Percentiles rank a stretch among this genome's conserved stretches.
These are phyloP conservation scores for Spheniscus mendiculus DNA, from an alignment of 2,113 vertebrate species.

Conservation along the genomic window DNA sequence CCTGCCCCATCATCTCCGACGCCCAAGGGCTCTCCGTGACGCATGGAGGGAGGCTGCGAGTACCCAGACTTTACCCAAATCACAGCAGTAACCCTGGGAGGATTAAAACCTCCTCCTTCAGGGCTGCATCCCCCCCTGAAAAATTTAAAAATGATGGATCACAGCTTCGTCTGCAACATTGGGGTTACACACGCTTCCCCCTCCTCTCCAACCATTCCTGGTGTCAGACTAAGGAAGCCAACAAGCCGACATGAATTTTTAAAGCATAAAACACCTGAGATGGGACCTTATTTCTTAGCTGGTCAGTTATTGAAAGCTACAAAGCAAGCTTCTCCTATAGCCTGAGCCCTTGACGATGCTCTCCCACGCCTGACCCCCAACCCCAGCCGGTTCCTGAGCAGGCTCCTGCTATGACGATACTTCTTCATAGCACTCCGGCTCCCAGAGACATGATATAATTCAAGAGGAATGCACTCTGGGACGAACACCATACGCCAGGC, in stretches of 20 bases:
- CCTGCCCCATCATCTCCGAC: background rate
- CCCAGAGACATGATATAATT: constrained; percentile 9
- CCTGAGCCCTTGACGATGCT: background rate
- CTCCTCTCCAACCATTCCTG: background rate
- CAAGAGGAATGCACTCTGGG: background rate
- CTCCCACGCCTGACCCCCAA: background rate
- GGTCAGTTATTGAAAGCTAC: background rate
- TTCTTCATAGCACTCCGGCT: background rate
- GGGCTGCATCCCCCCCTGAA: background rate
- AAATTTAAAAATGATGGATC: background rate
- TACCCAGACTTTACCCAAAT: background rate
- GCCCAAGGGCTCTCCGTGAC: background rate
- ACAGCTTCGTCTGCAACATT: fast-evolving
- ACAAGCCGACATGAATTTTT: background rate
- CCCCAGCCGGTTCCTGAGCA: background rate
- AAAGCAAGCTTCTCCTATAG: background rate
- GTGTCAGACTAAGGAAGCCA: background rate
- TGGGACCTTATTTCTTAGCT: background rate
- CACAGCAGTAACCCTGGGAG: background rate
- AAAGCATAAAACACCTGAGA: background rate
- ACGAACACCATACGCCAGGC: background rate
- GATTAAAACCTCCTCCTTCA: background rate
- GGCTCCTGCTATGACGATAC: background rate
- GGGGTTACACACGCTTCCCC: background rate
- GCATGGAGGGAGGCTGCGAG: fast-evolving